Evolutionary conservation across 2,888 invertebrate genomes (phyloP).

Genomic region (Matsumyia berberina): DNA sequence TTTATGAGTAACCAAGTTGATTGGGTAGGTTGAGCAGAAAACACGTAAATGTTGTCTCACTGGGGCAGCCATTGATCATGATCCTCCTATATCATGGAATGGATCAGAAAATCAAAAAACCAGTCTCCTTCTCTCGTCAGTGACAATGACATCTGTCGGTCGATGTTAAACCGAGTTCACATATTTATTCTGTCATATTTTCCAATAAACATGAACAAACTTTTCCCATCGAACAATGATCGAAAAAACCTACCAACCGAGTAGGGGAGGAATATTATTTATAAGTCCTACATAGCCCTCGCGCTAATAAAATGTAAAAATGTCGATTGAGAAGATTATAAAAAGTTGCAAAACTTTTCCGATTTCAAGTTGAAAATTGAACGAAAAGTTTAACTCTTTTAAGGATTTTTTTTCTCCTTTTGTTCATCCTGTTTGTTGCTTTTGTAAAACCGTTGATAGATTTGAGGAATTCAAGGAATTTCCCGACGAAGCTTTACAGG

Average conservation of each 20-base stretch:
- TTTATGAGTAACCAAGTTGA: no score
- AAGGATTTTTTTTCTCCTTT: neutral
- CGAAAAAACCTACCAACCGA: constrained; percentile 6
- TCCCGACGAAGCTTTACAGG: neutral
- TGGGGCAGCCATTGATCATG: no score
- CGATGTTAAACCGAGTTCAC: neutral
- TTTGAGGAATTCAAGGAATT: constrained; percentile 19
- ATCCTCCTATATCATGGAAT: no score
- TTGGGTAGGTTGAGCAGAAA: no score
- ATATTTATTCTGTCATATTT: neutral
- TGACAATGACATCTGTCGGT: constrained; percentile 1
- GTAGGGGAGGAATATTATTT: constrained; percentile 24
- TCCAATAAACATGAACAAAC: constrained; percentile 43
- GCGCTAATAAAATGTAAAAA: constrained; percentile 35
- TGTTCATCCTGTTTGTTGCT: neutral
- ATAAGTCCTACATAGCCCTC: constrained; percentile 8
- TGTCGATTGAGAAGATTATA: constrained; percentile 35
- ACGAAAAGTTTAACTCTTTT: constrained; percentile 60
- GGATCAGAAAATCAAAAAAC: no score
- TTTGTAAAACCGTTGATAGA: constrained; percentile 9
- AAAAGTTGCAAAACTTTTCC: constrained; percentile 53
- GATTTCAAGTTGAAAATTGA: constrained; percentile 53
- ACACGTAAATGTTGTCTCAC: no score
- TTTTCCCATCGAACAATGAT: constrained; percentile 23
- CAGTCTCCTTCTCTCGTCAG: neutral